These are phyloP conservation scores for Chionodraco myersi DNA, from an alignment of 2,113 vertebrate species.

Conservation along the genomic window DNA sequence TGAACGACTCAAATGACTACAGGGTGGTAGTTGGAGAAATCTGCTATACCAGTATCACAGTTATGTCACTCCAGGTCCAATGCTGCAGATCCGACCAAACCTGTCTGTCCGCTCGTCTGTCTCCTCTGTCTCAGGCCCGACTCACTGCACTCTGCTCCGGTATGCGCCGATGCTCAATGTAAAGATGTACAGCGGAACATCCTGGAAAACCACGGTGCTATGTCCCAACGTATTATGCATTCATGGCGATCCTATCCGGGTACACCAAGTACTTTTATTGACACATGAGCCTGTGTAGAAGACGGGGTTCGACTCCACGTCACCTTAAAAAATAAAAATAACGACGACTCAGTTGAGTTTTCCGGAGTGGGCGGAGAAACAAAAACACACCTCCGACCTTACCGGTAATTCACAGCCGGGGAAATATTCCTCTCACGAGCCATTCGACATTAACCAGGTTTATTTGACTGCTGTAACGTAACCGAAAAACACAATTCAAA, in stretches of 20 bases:
- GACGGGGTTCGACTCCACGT: constrained; percentile 77
- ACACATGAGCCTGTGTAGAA: constrained; percentile 28
- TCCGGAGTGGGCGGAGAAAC: constrained; percentile 80
- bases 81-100: constrained; percentile 54
- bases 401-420: neutral
- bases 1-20: neutral
- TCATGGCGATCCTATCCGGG: constrained; percentile 26
- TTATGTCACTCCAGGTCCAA: constrained; percentile 15
- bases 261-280: constrained; percentile 45
- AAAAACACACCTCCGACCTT: constrained; percentile 37
- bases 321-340: constrained; percentile 81
- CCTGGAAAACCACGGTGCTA: constrained; percentile 3
- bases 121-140: constrained; percentile 63
- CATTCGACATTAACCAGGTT: neutral
- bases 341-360: constrained; percentile 61
- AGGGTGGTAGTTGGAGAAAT: neutral
- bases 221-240: neutral
- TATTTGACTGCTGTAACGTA: neutral
- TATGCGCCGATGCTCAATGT: constrained; percentile 41
- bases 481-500: neutral
- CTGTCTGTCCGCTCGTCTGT: constrained; percentile 39
- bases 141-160: constrained; percentile 35
- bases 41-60: constrained; percentile 2
- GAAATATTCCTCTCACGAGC: rapidly evolving
- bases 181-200: constrained; percentile 47